Base-by-base conservation (phyloP, 2,888 invertebrate species). In the Ochlodes sylvanus region DNA sequence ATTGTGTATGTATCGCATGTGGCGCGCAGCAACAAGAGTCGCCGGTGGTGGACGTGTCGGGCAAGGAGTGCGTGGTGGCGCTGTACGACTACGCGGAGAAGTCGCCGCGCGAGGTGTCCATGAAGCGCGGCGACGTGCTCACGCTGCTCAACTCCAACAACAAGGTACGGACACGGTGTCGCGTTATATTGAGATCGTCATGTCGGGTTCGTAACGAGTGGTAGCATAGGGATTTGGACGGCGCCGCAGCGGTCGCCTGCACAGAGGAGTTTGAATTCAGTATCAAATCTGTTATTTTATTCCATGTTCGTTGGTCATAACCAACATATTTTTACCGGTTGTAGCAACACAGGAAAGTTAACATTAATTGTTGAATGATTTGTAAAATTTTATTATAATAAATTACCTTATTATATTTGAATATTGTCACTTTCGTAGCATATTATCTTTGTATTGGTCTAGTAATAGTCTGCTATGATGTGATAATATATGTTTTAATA, bases 51-150 rank as follows among this genome's bases (percentile, higher is more conserved):
- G 99, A 99, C 84, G 97, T 98, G 75, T 97, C 98, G 34, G 99
- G 99, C 76, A 98, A 99, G 90, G 99, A 99, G 93, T 99, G 98
- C 80, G 99, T 99, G 60, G 97, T 98, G 74, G 99, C 99, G 10
- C 94, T 99, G 21, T 99, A 99, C 88, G 99, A 99, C 92, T 99
- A 99, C 93, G 97, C 98, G 0, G 99, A 99, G 93, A 99, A 99
- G 90, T 98, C 98, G 0, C 99, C 99, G 0, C 95, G 99, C 41
- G 99, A 99, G 88, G 99, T 99, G 2, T 99, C 99, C 69, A 99
- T 99, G 98, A 99, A 99, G 94, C 98, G 99, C 81, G 99, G 99
- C 27, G 99, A 99, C 84, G 97, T 99, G 41, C 94, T 99, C 70
- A 99, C 99, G 0, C 95, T 99, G 7, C 95, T 99, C 70, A 99